phyloP scores from a whole-genome alignment of 2,113 vertebrate genomes.

The Accipiter virgatus region DNA sequence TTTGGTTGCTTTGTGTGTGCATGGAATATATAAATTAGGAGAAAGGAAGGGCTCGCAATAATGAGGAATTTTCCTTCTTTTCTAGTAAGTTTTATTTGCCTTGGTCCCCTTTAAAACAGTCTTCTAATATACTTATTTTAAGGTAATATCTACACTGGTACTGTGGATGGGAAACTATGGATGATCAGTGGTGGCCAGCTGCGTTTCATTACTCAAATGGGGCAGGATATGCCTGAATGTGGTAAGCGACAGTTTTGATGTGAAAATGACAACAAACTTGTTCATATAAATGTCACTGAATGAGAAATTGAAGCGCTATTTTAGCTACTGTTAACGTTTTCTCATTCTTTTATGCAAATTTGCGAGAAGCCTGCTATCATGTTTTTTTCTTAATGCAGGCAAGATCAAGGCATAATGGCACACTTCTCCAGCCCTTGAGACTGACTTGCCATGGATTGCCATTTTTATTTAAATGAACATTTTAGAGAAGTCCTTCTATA shows the following conservation, averaged over 20 bases:
- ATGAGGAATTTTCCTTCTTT: neutral
- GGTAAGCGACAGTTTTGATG: neutral
- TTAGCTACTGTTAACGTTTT: neutral
- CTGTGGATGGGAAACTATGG: slow-evolving; percentile 77
- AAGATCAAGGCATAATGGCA: neutral
- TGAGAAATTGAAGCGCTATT: neutral
- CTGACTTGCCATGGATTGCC: neutral
- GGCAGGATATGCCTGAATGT: slow-evolving; percentile 68
- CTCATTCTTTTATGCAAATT: neutral
- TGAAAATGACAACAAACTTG: neutral
- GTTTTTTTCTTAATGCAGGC: neutral
- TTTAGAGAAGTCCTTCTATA: neutral
- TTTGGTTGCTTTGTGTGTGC: neutral
- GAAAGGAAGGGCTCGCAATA: neutral
- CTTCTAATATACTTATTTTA: neutral
- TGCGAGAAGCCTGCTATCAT: neutral
- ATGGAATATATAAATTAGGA: neutral
- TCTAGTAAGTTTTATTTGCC: neutral
- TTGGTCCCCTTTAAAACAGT: neutral
- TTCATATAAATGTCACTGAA: neutral
- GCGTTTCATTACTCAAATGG: slow-evolving; percentile 73
- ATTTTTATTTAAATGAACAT: neutral
- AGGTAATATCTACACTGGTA: slow-evolving; percentile 77
- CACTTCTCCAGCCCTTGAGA: neutral
- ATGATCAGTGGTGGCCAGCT: slow-evolving; percentile 68